phyloP scores from a whole-genome alignment of 2,888 invertebrate genomes.

The Cephus pygmeus region DNA sequence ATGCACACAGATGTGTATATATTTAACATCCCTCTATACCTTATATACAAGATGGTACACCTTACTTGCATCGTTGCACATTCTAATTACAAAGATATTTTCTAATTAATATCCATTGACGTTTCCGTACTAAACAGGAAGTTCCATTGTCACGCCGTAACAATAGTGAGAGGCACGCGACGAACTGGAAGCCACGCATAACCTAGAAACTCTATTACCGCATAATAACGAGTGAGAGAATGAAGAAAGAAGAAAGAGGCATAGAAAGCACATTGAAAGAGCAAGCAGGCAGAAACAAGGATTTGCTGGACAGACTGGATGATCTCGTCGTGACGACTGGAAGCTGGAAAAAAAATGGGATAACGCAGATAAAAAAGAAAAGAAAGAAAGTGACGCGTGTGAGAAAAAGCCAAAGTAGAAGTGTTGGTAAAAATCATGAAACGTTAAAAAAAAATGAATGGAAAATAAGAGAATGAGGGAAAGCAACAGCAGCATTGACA shows the following conservation, averaged over 20 bases:
- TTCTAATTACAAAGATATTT: not conserved
- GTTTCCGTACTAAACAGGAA: not conserved
- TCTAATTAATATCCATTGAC: not conserved
- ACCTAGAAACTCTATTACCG: not conserved
- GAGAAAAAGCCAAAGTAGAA: not conserved
- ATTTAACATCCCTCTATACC: not conserved
- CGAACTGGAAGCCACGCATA: not conserved
- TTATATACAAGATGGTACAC: not conserved
- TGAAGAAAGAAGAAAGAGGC: not conserved
- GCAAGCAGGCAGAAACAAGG: not conserved
- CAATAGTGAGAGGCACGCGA: not conserved
- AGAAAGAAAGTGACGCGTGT: not conserved
- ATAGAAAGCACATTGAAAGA: not conserved
- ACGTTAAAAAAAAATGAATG: not conserved
- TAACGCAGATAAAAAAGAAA: not conserved
- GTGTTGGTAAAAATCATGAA: not conserved
- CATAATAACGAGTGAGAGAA: not conserved
- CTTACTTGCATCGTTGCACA: not conserved
- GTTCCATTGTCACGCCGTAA: not conserved
- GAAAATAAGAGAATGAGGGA: not conserved
- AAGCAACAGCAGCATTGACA: not conserved
- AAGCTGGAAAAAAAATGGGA: not conserved
- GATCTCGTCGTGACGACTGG: not conserved
- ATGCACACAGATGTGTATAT: not conserved
- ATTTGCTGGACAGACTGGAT: not conserved